A percentile compares a stretch with the other conserved stretches of the same genome.
phyloP scores from a whole-genome alignment of 2,888 invertebrate species.

The Cryptops parisi region DNA sequence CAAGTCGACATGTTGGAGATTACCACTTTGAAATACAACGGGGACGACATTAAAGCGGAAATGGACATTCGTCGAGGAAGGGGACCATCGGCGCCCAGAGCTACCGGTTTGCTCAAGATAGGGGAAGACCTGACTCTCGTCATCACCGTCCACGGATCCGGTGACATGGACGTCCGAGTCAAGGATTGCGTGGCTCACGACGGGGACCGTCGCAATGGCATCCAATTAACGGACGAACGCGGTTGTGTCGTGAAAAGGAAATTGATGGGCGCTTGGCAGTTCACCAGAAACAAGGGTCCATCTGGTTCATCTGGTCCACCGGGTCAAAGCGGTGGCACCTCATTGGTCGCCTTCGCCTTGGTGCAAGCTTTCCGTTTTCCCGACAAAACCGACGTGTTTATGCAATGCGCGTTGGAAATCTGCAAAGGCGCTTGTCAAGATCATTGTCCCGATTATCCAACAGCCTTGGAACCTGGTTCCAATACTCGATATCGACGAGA shows the following conservation, averaged over 20 bases:
- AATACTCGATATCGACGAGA: slow-evolving; percentile 30
- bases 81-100: slow-evolving; percentile 60
- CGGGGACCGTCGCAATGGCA: slow-evolving; percentile 46
- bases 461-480: slow-evolving; percentile 7
- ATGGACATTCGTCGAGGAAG: slow-evolving; percentile 55
- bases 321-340: slow-evolving; percentile 55
- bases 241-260: slow-evolving; percentile 67
- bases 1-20: slow-evolving; percentile 65
- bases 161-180: slow-evolving; percentile 60
- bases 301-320: too few species aligned
- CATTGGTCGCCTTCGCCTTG: slow-evolving; percentile 59
- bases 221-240: slow-evolving; percentile 54
- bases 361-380: slow-evolving; percentile 61
- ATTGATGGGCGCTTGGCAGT: slow-evolving; percentile 65
- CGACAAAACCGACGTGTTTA: slow-evolving; percentile 63
- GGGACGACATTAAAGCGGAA: slow-evolving; percentile 65
- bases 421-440: slow-evolving; percentile 64
- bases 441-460: slow-evolving; percentile 15
- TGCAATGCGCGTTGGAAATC: slow-evolving; percentile 66
- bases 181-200: slow-evolving; percentile 62
- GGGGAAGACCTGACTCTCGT: slow-evolving; percentile 69
- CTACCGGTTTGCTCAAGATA: slow-evolving; percentile 61
- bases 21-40: slow-evolving; percentile 66
- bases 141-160: slow-evolving; percentile 60
- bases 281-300: slow-evolving; percentile 53